Evolutionary conservation across 2,888 invertebrate species (phyloP).

Genomic region (Smittia aterrima): DNA sequence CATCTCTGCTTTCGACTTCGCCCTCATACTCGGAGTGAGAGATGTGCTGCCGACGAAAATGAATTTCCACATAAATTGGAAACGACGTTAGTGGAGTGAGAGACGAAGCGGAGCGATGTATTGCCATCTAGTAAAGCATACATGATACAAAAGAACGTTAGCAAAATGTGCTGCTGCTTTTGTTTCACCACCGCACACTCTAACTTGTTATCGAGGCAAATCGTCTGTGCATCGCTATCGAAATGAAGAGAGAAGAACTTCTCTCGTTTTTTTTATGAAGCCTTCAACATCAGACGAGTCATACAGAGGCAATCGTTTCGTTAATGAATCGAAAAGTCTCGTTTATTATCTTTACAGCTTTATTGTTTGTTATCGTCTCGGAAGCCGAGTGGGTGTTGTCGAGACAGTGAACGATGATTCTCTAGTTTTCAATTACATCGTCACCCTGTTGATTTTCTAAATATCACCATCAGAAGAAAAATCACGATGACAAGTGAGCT

Average conservation of each 20-base stretch:
- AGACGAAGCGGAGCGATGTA: neutral
- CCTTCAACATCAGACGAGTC: conserved; percentile 20
- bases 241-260: no score
- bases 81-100: conserved; percentile 16
- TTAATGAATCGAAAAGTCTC: no score
- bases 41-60: conserved; percentile 20
- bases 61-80: conserved; percentile 33
- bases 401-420: conserved; percentile 25
- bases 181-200: conserved; percentile 4
- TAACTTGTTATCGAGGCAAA: neutral
- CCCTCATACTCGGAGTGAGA: neutral
- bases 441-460: neutral
- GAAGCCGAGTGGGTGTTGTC: neutral
- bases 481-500: neutral
- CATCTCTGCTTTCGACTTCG: conserved; percentile 7
- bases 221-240: neutral
- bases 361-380: no score
- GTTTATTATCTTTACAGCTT: no score
- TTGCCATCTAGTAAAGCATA: conserved; percentile 31
- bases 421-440: neutral
- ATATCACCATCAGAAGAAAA: neutral
- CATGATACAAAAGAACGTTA: conserved; percentile 25
- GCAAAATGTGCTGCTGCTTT: neutral
- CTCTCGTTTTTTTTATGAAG: neutral
- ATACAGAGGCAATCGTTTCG: no score